A percentile compares a stretch with the other conserved stretches of the same genome.
These are phyloP conservation scores for Tupaia tana DNA, from an alignment of 2,113 vertebrate species.

Conservation along the genomic window DNA sequence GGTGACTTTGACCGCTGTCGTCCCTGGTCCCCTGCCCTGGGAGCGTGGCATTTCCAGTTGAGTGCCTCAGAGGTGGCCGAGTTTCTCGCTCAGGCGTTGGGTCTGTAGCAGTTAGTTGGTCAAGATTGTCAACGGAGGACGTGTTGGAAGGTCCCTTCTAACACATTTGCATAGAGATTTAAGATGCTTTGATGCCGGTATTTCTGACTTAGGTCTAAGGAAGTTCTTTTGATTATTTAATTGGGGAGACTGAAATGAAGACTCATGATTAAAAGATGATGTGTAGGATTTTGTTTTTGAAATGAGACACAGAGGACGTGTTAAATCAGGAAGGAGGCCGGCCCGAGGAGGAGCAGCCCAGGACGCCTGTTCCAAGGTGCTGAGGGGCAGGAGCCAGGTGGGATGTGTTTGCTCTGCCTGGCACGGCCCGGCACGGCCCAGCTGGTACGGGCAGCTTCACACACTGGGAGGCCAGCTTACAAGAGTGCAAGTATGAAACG, in stretches of 20 bases:
- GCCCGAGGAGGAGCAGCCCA: not conserved
- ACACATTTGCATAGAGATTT: constrained; percentile 55
- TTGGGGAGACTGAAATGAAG: constrained; percentile 40
- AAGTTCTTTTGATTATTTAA: constrained; percentile 43
- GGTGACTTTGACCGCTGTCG: not conserved
- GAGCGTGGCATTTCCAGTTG: constrained; percentile 40
- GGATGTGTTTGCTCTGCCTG: not conserved
- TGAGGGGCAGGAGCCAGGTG: not conserved
- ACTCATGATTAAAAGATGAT: constrained; percentile 26
- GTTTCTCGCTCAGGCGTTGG: not conserved
- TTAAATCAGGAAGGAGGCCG: not conserved
- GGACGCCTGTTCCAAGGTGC: not conserved
- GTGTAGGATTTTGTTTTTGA: constrained; percentile 26
- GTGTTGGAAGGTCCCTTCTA: constrained; percentile 10
- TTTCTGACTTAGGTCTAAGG: constrained; percentile 42
- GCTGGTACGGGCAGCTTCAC: not conserved
- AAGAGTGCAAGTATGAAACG: constrained; percentile 19
- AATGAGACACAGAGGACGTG: not conserved
- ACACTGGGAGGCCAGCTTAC: constrained; percentile 6
- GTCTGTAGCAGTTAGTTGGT: constrained; percentile 15
- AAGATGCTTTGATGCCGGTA: constrained; percentile 19
- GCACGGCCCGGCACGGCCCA: too few relatives aligned
- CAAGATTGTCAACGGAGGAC: constrained; percentile 46
- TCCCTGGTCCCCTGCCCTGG: not conserved
- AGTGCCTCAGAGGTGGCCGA: not conserved